Percentiles rank a stretch among this genome's conserved stretches.
These are phyloP conservation scores for Drosophila sp. DNA, from an alignment of 1,140 invertebrate genomes.

Conservation along the genomic window DNA sequence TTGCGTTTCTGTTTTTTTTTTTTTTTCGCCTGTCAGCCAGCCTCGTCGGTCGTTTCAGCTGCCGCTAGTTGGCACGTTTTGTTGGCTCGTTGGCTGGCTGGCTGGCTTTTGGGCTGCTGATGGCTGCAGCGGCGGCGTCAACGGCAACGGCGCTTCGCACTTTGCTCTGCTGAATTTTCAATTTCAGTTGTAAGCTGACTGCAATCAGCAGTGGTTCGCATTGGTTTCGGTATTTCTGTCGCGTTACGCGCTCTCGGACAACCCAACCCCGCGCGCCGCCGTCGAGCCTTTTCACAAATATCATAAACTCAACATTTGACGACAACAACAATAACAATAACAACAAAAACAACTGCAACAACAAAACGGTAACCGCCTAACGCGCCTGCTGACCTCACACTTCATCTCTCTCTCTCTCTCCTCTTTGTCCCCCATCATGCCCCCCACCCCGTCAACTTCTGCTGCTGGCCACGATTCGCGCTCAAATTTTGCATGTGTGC, in stretches of 20 bases:
- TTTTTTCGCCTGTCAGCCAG: slow-evolving; percentile 72
- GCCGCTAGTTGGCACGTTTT: slow-evolving; percentile 74
- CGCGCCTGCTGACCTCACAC: slow-evolving; percentile 13
- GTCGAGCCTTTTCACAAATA: slow-evolving; percentile 44
- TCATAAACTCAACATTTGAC: slow-evolving; percentile 35
- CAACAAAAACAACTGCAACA: neutral
- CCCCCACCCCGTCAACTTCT: neutral
- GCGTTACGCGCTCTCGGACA: slow-evolving; percentile 28
- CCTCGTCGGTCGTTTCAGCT: slow-evolving; percentile 56
- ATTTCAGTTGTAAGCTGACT: slow-evolving; percentile 83
- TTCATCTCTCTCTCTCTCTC: slow-evolving; percentile 9
- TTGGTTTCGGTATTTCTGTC: slow-evolving; percentile 45
- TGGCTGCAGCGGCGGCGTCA: slow-evolving; percentile 56
- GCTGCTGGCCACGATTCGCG: slow-evolving; percentile 26
- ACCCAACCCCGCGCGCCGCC: slow-evolving; percentile 5
- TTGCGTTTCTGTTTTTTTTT: slow-evolving; percentile 70
- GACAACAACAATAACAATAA: neutral
- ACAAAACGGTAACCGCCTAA: neutral
- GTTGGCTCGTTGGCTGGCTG: slow-evolving; percentile 63
- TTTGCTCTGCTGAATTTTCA: slow-evolving; percentile 83
- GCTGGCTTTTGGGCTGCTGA: slow-evolving; percentile 69
- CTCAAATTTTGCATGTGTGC: slow-evolving; percentile 59
- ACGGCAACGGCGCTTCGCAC: slow-evolving; percentile 73
- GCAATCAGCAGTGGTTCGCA: slow-evolving; percentile 82
- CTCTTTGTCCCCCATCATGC: neutral